Evolutionary conservation across 1,140 invertebrate genomes (phyloP).

Genomic region (Achatina immaculata): DNA sequence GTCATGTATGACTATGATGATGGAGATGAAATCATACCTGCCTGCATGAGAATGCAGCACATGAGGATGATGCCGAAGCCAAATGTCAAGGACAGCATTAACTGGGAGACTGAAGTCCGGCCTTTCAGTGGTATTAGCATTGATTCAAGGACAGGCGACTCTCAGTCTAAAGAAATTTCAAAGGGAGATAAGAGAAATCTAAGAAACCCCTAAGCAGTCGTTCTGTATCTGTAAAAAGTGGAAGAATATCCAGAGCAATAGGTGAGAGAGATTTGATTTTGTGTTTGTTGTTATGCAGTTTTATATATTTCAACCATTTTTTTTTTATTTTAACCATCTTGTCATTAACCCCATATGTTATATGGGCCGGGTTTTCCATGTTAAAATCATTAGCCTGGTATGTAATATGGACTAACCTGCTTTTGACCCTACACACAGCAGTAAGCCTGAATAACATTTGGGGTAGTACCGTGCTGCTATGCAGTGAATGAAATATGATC

Average conservation of each 20-base stretch:
- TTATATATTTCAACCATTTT: background rate
- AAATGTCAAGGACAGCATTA: background rate
- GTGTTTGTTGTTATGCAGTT: background rate
- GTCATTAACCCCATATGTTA: too few species aligned
- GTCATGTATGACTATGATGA: constrained; percentile 20
- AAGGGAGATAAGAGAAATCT: background rate
- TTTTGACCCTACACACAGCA: too few species aligned
- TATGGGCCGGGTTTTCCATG: too few species aligned
- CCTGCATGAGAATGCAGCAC: background rate
- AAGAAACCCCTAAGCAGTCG: background rate
- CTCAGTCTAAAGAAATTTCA: constrained; percentile 1
- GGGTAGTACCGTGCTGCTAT: too few species aligned
- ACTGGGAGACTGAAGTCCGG: constrained; percentile 42
- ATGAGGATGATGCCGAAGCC: background rate
- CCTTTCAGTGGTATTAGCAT: constrained; percentile 28
- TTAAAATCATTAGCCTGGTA: too few species aligned
- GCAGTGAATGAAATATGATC: too few species aligned
- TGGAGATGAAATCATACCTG: background rate
- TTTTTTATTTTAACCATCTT: too few species aligned
- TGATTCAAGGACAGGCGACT: background rate
- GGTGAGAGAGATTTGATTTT: background rate
- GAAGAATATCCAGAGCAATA: constrained; percentile 15
- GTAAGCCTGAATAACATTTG: too few species aligned
- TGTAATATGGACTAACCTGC: too few species aligned
- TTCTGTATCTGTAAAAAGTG: background rate